A percentile compares a stretch with the other conserved stretches of the same genome.
Conservation (phyloP, 2,888 invertebrate genomes). For the Scaeva pyrastri region DNA sequence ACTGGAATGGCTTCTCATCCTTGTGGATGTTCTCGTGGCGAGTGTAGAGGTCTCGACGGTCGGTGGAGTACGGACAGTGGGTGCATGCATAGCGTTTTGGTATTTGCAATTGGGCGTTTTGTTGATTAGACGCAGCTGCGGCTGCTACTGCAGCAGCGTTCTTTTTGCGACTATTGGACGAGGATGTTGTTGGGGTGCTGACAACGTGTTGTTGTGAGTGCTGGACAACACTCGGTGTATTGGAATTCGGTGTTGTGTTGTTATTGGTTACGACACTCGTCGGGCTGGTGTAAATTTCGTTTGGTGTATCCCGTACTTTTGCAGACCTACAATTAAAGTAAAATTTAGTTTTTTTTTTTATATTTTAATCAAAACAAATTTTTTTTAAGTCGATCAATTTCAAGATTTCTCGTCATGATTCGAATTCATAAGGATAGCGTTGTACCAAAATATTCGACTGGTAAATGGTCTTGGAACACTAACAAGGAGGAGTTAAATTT, state of each 20-base stretch:
- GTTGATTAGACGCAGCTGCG: conserved; percentile 74
- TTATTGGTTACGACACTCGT: conserved; percentile 78
- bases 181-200: conserved; percentile 55
- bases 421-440: conserved; percentile 79
- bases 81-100: conserved; percentile 93
- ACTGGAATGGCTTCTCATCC: conserved; percentile 97
- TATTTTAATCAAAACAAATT: neutral
- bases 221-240: conserved; percentile 63
- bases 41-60: conserved; percentile 94
- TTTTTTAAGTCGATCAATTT: neutral
- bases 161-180: conserved; percentile 64
- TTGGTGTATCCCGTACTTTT: conserved; percentile 80
- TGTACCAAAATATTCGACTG: conserved; percentile 79
- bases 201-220: conserved; percentile 59
- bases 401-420: conserved; percentile 77
- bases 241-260: conserved; percentile 75
- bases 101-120: conserved; percentile 81
- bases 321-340: conserved; percentile 76
- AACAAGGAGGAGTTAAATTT: conserved; percentile 78
- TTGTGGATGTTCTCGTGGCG: conserved; percentile 97
- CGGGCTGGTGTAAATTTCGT: conserved; percentile 80
- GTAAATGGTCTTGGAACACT: conserved; percentile 81
- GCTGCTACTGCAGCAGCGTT: conserved; percentile 63
- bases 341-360: neutral
- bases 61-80: conserved; percentile 95